Base-by-base conservation (phyloP, 2,797 vertebrate species). In the Leuciscus waleckii region DNA sequence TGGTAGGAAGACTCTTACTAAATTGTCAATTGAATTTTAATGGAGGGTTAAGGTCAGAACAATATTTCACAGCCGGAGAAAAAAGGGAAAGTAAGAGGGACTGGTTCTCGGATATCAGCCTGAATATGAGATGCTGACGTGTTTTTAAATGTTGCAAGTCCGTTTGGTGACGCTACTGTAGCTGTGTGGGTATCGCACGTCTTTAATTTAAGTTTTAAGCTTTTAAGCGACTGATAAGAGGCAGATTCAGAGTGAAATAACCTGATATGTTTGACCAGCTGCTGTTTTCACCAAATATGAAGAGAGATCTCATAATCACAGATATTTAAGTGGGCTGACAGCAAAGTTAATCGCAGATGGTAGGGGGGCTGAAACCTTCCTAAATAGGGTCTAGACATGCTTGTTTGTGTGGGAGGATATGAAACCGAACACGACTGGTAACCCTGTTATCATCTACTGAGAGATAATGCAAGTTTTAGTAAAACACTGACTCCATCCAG, bases 11-110 rank as follows among this genome's bases (percentile, higher is more conserved):
- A 61, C 29, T 68, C 54, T 61, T 69, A 78, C 41, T 82, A 68
- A 56, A 76, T 69, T 88, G 49, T 79, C 82, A 65, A 70, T 69
- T 82, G 74, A 75, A 87, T 83, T 82, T 86, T 86, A 83, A 89
- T 84, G 86, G 68, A 35, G 58, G 71, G 58, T 68, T 83, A 84
- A 86, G 73, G 86, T 87, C 86, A 86, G 23, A 81, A 82, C 68
- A 68, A 74, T 82, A 56, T 86, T 87, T 85, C 51, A 87, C 41
- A 70, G 54, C 21, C 16, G 65, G 68, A 81, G 29, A 29, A 29
- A 54, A 78, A 29, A 79, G n/a, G 39, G n/a, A 11, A 32, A 54
- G 54, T 29, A 51, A 75, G 43, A 87, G 41, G 17, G 49, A 56
- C 39, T 1, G 13, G 19, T 21, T 61, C 26, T 68, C 43, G 2